A percentile compares a stretch with the other conserved stretches of the same genome.
Evolutionary conservation across 1,140 invertebrate genomes (phyloP).

Genomic region (Dermatophagoides farinae): DNA sequence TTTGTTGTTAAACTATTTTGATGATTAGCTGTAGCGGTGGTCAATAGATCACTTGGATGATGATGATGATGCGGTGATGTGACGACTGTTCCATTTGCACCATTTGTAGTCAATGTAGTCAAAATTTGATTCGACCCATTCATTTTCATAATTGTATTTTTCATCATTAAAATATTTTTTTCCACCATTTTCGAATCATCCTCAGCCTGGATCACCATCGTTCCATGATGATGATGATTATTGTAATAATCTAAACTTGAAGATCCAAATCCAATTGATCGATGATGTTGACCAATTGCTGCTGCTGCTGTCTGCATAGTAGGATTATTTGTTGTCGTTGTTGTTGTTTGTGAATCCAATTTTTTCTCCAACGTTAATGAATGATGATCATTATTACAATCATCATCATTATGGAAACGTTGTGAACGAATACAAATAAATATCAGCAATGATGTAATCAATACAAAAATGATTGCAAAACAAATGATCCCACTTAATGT

Average conservation of each 20-base stretch:
- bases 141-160: slow-evolving; percentile 7
- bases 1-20: too few relatives aligned
- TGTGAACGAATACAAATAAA: not conserved
- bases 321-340: not conserved
- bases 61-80: too few relatives aligned
- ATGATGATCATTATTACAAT: not conserved
- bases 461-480: slow-evolving; percentile 33
- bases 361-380: slow-evolving; percentile 4
- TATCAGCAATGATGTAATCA: not conserved
- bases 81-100: too few relatives aligned
- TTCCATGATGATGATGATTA: too few relatives aligned
- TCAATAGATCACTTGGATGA: too few relatives aligned
- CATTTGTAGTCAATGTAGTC: not conserved
- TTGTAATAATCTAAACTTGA: too few relatives aligned
- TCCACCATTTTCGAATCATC: not conserved
- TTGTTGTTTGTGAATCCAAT: not conserved
- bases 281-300: too few relatives aligned
- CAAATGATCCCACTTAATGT: slow-evolving; percentile 41
- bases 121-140: not conserved
- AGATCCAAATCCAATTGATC: too few relatives aligned
- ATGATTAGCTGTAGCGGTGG: too few relatives aligned
- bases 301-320: too few relatives aligned
- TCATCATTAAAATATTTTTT: slow-evolving; percentile 6
- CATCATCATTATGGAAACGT: not conserved
- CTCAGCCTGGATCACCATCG: not conserved